phyloP scores from a whole-genome alignment of 2,888 invertebrate species.

The Apamea monoglypha region DNA sequence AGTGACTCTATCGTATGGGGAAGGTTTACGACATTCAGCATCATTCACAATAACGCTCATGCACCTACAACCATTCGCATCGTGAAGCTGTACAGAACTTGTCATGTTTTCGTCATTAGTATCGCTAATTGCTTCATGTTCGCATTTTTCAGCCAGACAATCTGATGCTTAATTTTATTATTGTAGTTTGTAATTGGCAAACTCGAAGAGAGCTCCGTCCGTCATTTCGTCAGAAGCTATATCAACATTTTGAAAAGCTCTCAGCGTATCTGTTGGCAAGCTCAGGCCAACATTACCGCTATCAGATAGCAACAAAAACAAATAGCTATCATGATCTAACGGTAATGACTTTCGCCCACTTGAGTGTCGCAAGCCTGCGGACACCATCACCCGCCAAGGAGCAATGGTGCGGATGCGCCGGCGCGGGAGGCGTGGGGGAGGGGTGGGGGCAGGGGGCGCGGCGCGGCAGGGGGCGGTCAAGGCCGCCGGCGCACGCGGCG shows the following conservation, averaged over 20 bases:
- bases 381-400: slow-evolving; percentile 20
- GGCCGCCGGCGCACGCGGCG: slow-evolving; percentile 83
- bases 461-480: slow-evolving; percentile 79
- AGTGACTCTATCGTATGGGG: not conserved
- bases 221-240: not conserved
- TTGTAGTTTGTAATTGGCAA: not conserved
- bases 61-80: not conserved
- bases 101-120: not conserved
- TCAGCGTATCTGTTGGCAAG: not conserved
- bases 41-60: not conserved
- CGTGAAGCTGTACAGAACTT: not conserved
- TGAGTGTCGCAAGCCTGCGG: not conserved
- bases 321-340: slow-evolving; percentile 50
- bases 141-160: not conserved
- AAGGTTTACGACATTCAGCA: not conserved
- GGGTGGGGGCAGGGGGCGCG: slow-evolving; percentile 37
- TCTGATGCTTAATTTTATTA: not conserved
- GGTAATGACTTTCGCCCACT: slow-evolving; percentile 58
- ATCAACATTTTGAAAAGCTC: slow-evolving; percentile 15
- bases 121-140: not conserved
- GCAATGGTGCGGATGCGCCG: slow-evolving; percentile 54
- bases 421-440: slow-evolving; percentile 33
- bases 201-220: not conserved
- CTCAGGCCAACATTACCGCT: slow-evolving; percentile 46
- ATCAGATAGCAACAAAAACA: slow-evolving; percentile 56